Evolutionary conservation across 2,113 vertebrate species (phyloP).

Genomic region (Cinclus cinclus): DNA sequence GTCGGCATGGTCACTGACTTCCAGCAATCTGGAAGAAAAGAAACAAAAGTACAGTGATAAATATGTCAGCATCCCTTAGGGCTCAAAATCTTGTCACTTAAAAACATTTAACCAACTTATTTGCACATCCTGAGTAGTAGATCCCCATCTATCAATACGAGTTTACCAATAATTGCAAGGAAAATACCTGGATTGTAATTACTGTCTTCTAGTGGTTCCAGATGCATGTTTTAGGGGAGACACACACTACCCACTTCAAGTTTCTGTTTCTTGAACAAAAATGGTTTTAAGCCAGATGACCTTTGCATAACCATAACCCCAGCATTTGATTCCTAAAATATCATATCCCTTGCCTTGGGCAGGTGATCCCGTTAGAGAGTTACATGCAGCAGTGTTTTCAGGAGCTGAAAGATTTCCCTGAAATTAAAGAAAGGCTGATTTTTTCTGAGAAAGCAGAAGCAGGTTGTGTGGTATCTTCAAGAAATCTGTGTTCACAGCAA

Average conservation of each 20-base stretch:
- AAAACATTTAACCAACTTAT: background rate
- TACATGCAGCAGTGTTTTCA: background rate
- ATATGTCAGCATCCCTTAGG: background rate
- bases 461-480: constrained; percentile 1
- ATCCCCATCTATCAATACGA: background rate
- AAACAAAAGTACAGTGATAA: background rate
- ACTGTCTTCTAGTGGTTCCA: background rate
- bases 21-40: background rate
- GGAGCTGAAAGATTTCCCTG: background rate
- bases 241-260: background rate
- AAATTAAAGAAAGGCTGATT: background rate
- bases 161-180: background rate
- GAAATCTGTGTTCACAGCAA: background rate
- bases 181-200: background rate
- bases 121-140: background rate
- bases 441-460: background rate
- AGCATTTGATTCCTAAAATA: background rate
- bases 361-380: background rate
- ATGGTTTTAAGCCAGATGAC: background rate
- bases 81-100: background rate
- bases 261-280: background rate
- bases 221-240: background rate
- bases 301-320: background rate
- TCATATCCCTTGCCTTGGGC: background rate
- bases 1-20: constrained; percentile 65